A percentile compares a stretch with the other conserved stretches of the same genome.
These are phyloP conservation scores for Myotis findleyi DNA, from an alignment of 2,797 vertebrate genomes.

Conservation along the genomic window DNA sequence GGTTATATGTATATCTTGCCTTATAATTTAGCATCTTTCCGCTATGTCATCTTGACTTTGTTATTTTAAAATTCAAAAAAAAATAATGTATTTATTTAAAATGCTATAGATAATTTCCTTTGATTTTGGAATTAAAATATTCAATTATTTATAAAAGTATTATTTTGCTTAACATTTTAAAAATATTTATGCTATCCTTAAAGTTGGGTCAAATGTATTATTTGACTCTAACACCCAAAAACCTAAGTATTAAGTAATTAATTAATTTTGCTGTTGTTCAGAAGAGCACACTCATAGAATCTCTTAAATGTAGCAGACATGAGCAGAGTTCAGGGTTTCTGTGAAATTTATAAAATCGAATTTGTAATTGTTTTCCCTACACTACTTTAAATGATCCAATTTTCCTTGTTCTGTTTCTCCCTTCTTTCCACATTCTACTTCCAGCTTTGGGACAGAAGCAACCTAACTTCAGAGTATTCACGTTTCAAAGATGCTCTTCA, in stretches of 20 bases:
- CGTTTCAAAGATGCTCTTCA: not conserved
- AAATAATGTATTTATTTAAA: not conserved
- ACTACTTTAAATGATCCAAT: not conserved
- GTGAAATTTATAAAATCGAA: not conserved
- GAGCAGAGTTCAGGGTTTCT: not conserved
- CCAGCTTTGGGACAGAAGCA: not conserved
- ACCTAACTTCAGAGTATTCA: not conserved
- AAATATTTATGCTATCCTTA: not conserved
- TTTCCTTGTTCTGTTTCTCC: not conserved
- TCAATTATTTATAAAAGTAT: not conserved
- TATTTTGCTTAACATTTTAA: not conserved
- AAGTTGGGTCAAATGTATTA: not conserved
- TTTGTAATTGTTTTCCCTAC: not conserved
- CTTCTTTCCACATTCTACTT: not conserved
- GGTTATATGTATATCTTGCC: not conserved
- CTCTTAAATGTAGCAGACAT: not conserved
- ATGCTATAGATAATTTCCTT: not conserved
- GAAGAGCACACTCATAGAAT: not conserved
- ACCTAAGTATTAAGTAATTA: not conserved
- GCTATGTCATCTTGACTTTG: not conserved
- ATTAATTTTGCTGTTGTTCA: not conserved
- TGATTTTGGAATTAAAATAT: not conserved
- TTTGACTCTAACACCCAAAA: not conserved
- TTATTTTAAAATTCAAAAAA: not conserved
- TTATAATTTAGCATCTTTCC: not conserved